phyloP scores from a whole-genome alignment of 2,888 invertebrate genomes.

The Tipula confusa region DNA sequence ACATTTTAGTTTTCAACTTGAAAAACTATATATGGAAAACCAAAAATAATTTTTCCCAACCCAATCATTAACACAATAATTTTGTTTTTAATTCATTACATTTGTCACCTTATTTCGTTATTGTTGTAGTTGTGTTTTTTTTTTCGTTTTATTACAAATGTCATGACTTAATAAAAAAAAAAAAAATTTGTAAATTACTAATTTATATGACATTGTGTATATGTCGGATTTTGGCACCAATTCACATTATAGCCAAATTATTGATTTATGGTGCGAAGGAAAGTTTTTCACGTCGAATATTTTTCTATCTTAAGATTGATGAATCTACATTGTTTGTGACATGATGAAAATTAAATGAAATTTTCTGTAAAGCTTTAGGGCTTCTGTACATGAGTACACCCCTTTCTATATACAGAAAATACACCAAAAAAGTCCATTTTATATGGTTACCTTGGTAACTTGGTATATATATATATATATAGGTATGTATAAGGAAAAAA shows the following conservation, averaged over 20 bases:
- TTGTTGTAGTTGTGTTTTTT: no score
- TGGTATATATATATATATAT: not conserved
- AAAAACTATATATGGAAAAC: not conserved
- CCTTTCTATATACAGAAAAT: not conserved
- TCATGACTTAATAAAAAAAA: slow-evolving; percentile 25
- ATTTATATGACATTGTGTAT: not conserved
- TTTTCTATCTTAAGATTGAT: not conserved
- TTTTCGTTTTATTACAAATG: slow-evolving; percentile 4
- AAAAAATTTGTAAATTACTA: not conserved
- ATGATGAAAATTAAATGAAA: slow-evolving; percentile 1
- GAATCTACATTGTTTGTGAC: not conserved
- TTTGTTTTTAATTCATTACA: slow-evolving; percentile 12
- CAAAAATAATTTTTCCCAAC: not conserved
- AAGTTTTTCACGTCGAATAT: not conserved
- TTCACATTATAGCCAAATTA: not conserved
- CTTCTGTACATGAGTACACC: not conserved
- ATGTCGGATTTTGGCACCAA: not conserved
- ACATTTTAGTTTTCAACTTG: not conserved
- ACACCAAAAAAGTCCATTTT: not conserved
- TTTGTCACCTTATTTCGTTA: not conserved
- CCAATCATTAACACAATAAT: slow-evolving; percentile 9
- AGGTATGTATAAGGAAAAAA: not conserved
- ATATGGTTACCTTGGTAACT: slow-evolving; percentile 9
- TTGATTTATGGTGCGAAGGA: not conserved
- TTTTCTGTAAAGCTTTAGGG: not conserved